A percentile compares a stretch with the other conserved stretches of the same genome.
Conservation (phyloP, 2,888 invertebrate genomes). For the Glaucopsyche alexis region DNA sequence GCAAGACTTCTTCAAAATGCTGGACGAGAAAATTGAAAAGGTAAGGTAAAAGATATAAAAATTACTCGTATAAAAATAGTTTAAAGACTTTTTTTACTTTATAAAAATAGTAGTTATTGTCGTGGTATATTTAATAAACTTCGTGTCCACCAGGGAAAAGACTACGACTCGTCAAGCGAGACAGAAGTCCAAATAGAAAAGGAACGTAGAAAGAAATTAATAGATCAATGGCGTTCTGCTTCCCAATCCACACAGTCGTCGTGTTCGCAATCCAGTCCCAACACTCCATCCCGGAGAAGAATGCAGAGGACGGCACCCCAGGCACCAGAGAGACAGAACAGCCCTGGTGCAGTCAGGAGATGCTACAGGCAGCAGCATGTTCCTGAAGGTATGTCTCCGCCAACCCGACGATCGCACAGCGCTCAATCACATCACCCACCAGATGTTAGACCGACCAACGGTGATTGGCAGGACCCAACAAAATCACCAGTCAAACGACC, state of each 20-base stretch:
- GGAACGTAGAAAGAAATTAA: conserved; percentile 83
- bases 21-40: conserved; percentile 94
- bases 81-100: no score
- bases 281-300: conserved; percentile 63
- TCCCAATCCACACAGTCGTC: conserved; percentile 77
- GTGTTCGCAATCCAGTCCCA: conserved; percentile 60
- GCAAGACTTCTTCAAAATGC: conserved; percentile 95
- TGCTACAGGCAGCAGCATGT: conserved; percentile 64
- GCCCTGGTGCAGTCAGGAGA: conserved; percentile 58
- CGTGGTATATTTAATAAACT: neutral
- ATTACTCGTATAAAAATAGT: no score
- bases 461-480: conserved; percentile 66
- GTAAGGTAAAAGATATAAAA: conserved; percentile 59
- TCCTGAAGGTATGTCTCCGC: conserved; percentile 68
- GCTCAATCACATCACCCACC: conserved; percentile 62
- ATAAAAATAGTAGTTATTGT: no score
- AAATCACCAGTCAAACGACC: conserved; percentile 72
- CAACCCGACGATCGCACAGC: conserved; percentile 62
- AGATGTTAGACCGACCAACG: conserved; percentile 61
- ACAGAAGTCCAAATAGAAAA: conserved; percentile 85
- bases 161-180: conserved; percentile 89
- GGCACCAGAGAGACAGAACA: conserved; percentile 65
- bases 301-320: conserved; percentile 56
- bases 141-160: conserved; percentile 83
- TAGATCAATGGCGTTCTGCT: conserved; percentile 88